Base-by-base conservation (phyloP, 2,888 invertebrate genomes). In the Lepeophtheirus nordmannii region DNA sequence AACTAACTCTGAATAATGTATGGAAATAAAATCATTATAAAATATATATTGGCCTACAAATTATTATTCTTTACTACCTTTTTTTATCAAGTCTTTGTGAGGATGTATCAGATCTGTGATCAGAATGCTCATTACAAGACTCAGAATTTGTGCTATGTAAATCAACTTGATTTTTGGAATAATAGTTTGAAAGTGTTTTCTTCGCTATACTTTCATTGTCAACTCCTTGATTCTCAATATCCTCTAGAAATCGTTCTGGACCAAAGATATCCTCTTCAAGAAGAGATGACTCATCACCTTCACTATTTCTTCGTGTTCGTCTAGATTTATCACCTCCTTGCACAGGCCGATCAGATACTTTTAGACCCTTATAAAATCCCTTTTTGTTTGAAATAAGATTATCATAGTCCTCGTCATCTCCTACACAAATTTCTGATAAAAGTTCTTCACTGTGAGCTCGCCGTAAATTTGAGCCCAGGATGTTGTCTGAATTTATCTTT, bases 361-460 rank as follows among this genome's bases (percentile, higher is more conserved):
- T 46, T 14, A 65, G 40, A n/a, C 37, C 39, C 41, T 56, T 56
- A 22, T 53, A 64, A 11, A 39, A 23, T 10, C 11, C 38, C 9
- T 39, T 62, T 10, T 41, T 46, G 1, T 12, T 23, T 9, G 56
- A 37, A 10, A 38, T 20, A 7, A 37, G 30, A 17, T 7, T 10
- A 8, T 30, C 22, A 30, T 17, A n/a, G 53, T 22, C 22, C 1
- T 56, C 39, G 1, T 65, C 39, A 9, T 46, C 37, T 17, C 58
- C 30, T 53, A 57, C 37, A 9, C 65, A 53, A 17, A 65, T 39
- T 22, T 65, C 65, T 1, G 65, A 65, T 10, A 65, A 17, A 9
- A 65, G 59, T 39, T 65, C 65, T 38, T 65, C 65, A 38, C 65
- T 65, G 22, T 58, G 58, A 10, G 65, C 65, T 30, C 65, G 1